Evolutionary conservation across 2,113 vertebrate species (phyloP).

Genomic region (Semnopithecus entellus): DNA sequence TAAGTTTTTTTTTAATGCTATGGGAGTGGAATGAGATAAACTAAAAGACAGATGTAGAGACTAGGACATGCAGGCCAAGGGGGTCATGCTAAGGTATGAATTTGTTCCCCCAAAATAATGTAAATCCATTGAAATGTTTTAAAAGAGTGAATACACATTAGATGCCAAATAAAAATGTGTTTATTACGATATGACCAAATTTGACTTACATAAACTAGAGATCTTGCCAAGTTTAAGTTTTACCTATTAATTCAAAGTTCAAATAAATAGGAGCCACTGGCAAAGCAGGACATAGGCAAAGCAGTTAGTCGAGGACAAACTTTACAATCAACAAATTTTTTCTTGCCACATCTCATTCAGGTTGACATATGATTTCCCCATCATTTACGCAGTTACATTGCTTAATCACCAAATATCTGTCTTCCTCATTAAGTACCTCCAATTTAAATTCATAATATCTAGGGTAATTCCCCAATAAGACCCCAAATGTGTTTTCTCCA

Average conservation of each 20-base stretch:
- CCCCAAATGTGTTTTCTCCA: background rate
- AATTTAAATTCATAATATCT: background rate
- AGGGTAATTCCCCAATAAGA: background rate
- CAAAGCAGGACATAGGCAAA: too few species aligned
- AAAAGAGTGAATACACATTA: too few species aligned
- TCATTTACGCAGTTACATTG: background rate
- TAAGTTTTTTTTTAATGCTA: background rate
- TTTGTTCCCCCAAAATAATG: background rate
- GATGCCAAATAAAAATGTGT: background rate
- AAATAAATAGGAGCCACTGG: too few species aligned
- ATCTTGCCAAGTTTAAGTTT: background rate
- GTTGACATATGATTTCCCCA: background rate
- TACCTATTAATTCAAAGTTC: background rate
- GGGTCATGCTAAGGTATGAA: background rate
- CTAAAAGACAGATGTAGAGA: background rate
- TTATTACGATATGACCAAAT: background rate
- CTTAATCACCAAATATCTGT: background rate
- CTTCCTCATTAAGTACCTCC: background rate
- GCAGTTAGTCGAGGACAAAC: background rate
- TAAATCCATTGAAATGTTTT: background rate
- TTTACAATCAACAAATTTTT: background rate
- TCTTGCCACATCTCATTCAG: background rate
- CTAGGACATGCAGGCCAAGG: background rate
- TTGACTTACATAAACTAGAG: background rate
- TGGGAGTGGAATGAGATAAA: background rate